Evolutionary conservation across 2,888 invertebrate species (phyloP), one percentile per base, ranked within the genome.

Genomic region (Volucella zonaria): DNA sequence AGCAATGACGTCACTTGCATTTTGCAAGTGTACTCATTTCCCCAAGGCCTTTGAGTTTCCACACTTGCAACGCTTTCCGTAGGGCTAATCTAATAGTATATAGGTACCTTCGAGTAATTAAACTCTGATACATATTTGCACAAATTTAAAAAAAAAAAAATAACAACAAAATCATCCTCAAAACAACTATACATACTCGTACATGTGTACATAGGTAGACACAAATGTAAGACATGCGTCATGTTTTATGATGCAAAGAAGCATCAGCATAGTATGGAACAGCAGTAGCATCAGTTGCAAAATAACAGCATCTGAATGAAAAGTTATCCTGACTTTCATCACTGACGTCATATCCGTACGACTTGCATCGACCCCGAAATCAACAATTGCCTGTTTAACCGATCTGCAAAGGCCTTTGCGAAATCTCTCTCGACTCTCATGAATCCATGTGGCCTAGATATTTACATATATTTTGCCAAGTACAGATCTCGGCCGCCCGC

Each of bases 271-370:
- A n/a, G 2, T n/a, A 45, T 40, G 6, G 6, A 23, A 18, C 56
- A 31, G 31, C 42, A 38, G 11, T 54, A 40, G 15, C 31, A 31
- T 31, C 45, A 56, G 40, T 54, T 45, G 42, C 71, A 66, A 10
- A 38, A 59, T 23, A 67, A 52, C 23, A 59, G 31, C 71, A 73
- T 75, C 70, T 83, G 83, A 83, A 83, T 83, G 80, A 83, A 83
- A 83, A 75, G 66, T 43, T 61, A 75, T 80, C 75, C 80, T 56
- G 70, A 75, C 62, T 83, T 80, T 71, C 45, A 62, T 71, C 49
- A 40, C 80, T 80, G 83, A 83, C 83, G 83, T 83, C 83, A 83
- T 80, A 80, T 59, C 66, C 75, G 64, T 54, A 70, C 64, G 59
- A 58, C 75, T 79, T 79, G 70, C 79, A 75, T 54, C 70, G 75